Percentiles rank a stretch among this genome's conserved stretches.
Conservation (phyloP, 1,140 invertebrate species). For the Globodera rostochiensis region DNA sequence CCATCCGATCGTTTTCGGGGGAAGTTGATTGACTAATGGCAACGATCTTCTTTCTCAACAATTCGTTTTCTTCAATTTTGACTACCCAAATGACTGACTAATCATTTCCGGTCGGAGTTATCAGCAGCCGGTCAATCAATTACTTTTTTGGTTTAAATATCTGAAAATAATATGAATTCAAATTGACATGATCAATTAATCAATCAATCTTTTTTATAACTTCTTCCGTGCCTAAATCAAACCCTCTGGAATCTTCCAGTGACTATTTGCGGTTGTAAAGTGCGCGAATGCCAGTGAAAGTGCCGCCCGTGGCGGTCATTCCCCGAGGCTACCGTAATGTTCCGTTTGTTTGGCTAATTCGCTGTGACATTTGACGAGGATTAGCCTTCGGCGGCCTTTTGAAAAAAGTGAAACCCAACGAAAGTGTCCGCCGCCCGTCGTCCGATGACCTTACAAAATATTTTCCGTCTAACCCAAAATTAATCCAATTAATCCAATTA, state of each 20-base stretch:
- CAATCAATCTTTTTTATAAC: no score
- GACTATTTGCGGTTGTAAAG: not conserved
- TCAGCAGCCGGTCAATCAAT: no score
- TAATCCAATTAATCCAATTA: constrained; percentile 23
- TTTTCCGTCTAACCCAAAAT: not conserved
- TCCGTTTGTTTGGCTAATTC: constrained; percentile 4
- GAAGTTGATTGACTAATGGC: no score
- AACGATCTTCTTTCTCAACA: not conserved
- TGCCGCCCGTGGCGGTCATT: not conserved
- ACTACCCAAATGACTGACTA: not conserved
- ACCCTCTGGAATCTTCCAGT: not conserved
- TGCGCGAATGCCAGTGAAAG: not conserved
- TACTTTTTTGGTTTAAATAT: no score
- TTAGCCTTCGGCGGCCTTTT: constrained; percentile 8
- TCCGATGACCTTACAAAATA: constrained; percentile 7
- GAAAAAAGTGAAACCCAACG: not conserved
- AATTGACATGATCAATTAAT: no score
- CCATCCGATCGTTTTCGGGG: no score
- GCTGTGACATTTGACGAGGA: not conserved
- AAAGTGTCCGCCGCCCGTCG: not conserved
- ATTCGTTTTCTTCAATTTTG: not conserved
- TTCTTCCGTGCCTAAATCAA: no score
- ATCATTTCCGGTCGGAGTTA: not conserved
- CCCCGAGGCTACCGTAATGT: not conserved
- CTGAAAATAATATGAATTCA: no score